Evolutionary conservation across 2,797 vertebrate species (phyloP), one percentile per base, ranked within the genome.

Genomic region (Sebastes hubbsi): DNA sequence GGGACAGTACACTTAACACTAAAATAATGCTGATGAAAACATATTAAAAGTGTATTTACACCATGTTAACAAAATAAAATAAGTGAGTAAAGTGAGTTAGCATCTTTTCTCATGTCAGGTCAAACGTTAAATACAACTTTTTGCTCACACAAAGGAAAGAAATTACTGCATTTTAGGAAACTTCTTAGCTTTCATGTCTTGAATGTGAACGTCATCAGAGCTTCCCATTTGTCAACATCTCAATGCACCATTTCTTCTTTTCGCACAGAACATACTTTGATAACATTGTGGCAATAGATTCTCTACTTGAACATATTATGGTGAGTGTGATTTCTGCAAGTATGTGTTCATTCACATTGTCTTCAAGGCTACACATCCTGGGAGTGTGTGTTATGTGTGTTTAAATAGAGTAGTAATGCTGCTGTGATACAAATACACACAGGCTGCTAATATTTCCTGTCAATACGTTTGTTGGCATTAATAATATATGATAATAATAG

Each of bases 231-330:
- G 89, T 90, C 90, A 92, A 91, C 91, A 90, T 90, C 84, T 92
- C 89, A 91, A 89, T 90, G 80, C 77, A n/a, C 77, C 85, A 86
- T 93, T 86, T 86, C 71, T 90, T 94, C 90, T 96, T 92, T 89
- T 93, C 92, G 86, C 94, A 89, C 97, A 99, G 99, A 96, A 99
- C 98, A 0, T 99, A 99, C 95, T 99, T 99, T 96, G 99, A 99
- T 97, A 99, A 99, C 94, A 99, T 99, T 96, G 97, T 99, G 91
- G 98, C 98, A 97, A 99, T 99, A 98, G 99, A 99, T 97, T 99
- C 99, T 96, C 97, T 99, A 97, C 99, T 99, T 98, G 99, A 99
- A 98, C 97, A 99, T 96, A 99, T 99, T 93, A 99, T 99, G 99
- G 99, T 99, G 96, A 97, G 98, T 95, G 86, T 87, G 82, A 88